Evolutionary conservation across 1,140 invertebrate genomes (phyloP).

Genomic region (Vanessa atalanta): DNA sequence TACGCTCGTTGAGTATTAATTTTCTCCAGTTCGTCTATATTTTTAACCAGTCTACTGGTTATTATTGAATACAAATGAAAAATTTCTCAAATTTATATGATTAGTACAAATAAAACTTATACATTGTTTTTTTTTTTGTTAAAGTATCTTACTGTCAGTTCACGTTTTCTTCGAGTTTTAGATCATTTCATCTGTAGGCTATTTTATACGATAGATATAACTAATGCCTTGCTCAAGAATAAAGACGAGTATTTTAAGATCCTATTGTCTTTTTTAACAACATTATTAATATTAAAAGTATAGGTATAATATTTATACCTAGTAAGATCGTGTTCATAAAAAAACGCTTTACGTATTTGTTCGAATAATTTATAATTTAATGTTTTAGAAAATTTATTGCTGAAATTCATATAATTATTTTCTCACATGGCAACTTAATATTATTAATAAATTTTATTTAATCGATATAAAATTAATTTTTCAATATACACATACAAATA

Average conservation of each 20-base stretch:
- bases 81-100: no score
- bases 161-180: not conserved
- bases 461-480: not conserved
- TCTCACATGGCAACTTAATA: constrained; percentile 4
- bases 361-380: not conserved
- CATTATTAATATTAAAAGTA: constrained; percentile 22
- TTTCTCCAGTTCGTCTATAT: no score
- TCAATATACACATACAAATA: constrained; percentile 10
- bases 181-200: not conserved
- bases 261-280: constrained; percentile 30
- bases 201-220: constrained; percentile 18
- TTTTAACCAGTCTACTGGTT: no score
- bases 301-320: constrained; percentile 35
- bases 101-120: no score
- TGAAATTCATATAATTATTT: constrained; percentile 3
- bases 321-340: constrained; percentile 27
- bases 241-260: constrained; percentile 51
- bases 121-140: not conserved
- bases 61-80: no score
- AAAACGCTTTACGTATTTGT: constrained; percentile 31
- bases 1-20: no score
- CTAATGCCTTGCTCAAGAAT: constrained; percentile 54
- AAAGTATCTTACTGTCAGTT: not conserved
- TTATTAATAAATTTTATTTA: not conserved
- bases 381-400: not conserved